Evolutionary conservation across 2,113 vertebrate genomes (phyloP).

Genomic region (Cyanoderma ruficeps): DNA sequence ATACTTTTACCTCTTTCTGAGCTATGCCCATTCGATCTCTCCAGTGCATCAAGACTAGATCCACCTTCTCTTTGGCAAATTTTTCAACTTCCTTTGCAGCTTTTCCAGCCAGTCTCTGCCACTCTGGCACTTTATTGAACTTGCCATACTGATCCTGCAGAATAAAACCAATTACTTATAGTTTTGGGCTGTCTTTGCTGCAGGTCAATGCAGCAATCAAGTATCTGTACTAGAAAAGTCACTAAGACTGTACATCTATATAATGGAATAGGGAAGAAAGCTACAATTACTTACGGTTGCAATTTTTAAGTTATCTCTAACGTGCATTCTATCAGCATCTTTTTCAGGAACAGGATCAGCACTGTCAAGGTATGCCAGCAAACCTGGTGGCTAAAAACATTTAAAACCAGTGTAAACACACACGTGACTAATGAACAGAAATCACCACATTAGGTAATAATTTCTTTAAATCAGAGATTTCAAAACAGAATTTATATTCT

Average conservation of each 20-base stretch:
- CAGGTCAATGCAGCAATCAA: not conserved
- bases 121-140: conserved; percentile 93
- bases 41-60: conserved; percentile 97
- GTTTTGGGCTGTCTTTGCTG: not conserved
- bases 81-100: conserved; percentile 99
- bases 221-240: not conserved
- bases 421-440: not conserved
- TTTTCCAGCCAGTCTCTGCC: conserved; percentile 96
- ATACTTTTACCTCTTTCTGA: conserved; percentile 91
- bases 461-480: not conserved
- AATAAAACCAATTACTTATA: not conserved
- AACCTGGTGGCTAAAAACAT: conserved; percentile 85
- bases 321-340: conserved; percentile 94
- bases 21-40: conserved; percentile 98
- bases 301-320: conserved; percentile 97
- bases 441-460: not conserved
- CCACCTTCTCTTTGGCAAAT: conserved; percentile 98
- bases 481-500: not conserved
- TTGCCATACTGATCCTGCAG: conserved; percentile 92
- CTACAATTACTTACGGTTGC: conserved; percentile 83
- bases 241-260: not conserved
- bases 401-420: not conserved
- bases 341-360: conserved; percentile 92
- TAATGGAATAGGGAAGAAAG: not conserved
- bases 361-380: conserved; percentile 93